phyloP scores from a whole-genome alignment of 2,113 vertebrate genomes.

The Merops nubicus region DNA sequence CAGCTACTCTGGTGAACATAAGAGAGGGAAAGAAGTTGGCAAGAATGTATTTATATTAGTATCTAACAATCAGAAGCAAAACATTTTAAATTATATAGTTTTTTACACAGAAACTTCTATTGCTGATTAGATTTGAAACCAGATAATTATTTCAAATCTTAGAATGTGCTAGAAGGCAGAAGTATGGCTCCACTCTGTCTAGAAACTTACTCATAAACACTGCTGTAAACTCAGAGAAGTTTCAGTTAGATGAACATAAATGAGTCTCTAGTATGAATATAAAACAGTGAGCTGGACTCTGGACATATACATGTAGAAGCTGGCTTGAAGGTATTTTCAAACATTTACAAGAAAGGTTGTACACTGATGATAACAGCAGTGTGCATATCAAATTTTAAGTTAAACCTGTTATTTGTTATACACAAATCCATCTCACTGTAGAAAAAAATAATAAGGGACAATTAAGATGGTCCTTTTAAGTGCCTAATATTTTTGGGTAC shows the following conservation, averaged over 20 bases:
- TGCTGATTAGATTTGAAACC: background rate
- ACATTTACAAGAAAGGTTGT: background rate
- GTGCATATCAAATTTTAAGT: background rate
- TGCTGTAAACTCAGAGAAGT: background rate
- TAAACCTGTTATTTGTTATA: background rate
- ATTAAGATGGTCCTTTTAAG: background rate
- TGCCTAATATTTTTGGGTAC: background rate
- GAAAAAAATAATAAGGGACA: background rate
- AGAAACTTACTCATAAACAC: background rate
- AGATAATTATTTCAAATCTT: background rate
- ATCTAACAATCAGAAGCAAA: background rate
- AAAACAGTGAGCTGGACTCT: background rate
- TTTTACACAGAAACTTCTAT: background rate
- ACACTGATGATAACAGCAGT: background rate
- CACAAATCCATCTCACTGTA: background rate
- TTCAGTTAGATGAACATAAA: background rate
- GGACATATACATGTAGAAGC: background rate
- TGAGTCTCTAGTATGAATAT: background rate
- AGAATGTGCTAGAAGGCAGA: background rate
- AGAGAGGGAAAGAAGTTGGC: background rate
- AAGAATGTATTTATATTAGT: background rate
- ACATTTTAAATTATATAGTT: background rate
- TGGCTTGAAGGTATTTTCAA: background rate
- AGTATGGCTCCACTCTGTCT: background rate
- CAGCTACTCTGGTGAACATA: background rate